phyloP scores from a whole-genome alignment of 2,113 vertebrate species.

The Guaruba guarouba region DNA sequence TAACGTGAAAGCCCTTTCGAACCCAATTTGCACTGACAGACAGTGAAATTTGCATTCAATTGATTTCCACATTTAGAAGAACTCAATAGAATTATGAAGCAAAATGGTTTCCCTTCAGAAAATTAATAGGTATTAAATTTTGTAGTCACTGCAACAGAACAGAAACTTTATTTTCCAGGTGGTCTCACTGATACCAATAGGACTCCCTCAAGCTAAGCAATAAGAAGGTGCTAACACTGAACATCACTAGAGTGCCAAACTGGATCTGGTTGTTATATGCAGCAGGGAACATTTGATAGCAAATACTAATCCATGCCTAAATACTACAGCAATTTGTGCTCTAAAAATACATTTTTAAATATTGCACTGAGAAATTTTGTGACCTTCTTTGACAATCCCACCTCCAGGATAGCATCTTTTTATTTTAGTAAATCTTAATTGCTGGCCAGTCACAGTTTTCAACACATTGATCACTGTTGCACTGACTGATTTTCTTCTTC shows the following conservation, averaged over 20 bases:
- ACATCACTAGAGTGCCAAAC: background rate
- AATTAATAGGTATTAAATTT: conserved; percentile 21
- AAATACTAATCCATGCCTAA: conserved; percentile 19
- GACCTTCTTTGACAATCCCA: background rate
- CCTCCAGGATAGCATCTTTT: background rate
- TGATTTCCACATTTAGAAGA: background rate
- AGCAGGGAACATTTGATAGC: background rate
- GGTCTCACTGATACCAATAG: background rate
- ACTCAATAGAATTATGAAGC: background rate
- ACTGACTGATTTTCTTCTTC: background rate
- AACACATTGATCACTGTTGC: background rate
- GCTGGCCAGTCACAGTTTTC: background rate
- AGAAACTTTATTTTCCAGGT: conserved; percentile 32
- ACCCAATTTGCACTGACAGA: background rate
- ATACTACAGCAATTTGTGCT: background rate
- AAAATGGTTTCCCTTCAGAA: background rate
- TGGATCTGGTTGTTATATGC: background rate
- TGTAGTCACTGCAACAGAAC: background rate
- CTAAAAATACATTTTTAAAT: background rate
- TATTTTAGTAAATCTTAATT: background rate
- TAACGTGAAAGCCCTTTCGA: background rate
- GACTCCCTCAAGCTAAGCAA: background rate
- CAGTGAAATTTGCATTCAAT: background rate
- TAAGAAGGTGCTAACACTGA: background rate
- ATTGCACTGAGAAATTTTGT: background rate